Percentiles rank a stretch among this genome's conserved stretches.
Conservation (phyloP, 2,113 vertebrate genomes). For the Cyphomyrus discorhynchus region DNA sequence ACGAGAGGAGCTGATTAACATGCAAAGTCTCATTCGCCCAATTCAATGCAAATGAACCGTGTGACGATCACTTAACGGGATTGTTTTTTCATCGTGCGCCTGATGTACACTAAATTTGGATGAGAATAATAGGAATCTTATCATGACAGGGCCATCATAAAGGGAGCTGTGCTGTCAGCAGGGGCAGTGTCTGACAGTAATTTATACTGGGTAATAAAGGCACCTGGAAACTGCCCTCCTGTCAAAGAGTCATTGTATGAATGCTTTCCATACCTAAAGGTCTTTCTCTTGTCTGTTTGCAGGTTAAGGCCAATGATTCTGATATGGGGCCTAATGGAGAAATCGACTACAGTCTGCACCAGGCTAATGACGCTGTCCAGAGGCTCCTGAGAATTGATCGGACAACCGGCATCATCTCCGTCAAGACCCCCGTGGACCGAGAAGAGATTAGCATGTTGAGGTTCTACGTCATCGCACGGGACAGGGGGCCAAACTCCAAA, state of each 20-base stretch:
- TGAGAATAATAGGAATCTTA: not conserved
- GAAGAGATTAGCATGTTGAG: conserved; percentile 82
- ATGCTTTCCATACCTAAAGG: not conserved
- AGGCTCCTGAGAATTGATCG: conserved; percentile 83
- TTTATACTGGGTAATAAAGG: not conserved
- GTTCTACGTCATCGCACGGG: conserved; percentile 84
- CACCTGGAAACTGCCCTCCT: not conserved
- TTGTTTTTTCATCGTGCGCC: conserved; percentile 21
- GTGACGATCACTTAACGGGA: conserved; percentile 33
- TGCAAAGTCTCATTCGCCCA: conserved; percentile 44
- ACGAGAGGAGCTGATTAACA: conserved; percentile 46
- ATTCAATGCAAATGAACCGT: conserved; percentile 44
- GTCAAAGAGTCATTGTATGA: conserved; percentile 5
- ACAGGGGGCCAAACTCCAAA: conserved; percentile 83
- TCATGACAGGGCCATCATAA: not conserved
- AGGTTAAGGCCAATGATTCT: conserved; percentile 90
- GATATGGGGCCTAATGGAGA: conserved; percentile 83
- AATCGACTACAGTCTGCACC: conserved; percentile 87
- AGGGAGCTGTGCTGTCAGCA: not conserved
- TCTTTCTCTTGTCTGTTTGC: conserved; percentile 7
- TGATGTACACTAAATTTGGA: conserved; percentile 27
- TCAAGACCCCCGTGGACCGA: conserved; percentile 83
- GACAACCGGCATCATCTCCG: conserved; percentile 79
- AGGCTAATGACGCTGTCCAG: conserved; percentile 73
- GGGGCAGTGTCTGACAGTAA: not conserved